Base-by-base conservation (phyloP, 2,888 invertebrate genomes). In the Ectemnius cavifrons region DNA sequence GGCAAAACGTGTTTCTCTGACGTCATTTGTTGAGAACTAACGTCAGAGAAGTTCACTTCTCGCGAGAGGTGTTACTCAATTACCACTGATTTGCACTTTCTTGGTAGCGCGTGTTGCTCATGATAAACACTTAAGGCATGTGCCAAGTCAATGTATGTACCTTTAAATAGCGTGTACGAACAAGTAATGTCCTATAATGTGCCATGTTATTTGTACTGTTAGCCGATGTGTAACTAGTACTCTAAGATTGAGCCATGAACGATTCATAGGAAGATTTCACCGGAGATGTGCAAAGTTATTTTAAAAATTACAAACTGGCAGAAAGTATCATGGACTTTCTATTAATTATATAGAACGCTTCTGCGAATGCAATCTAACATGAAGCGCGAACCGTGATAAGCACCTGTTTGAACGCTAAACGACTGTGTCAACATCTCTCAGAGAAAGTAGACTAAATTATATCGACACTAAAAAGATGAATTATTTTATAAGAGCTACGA, bases 71-170 rank as follows among this genome's bases (percentile, higher is more conserved):
- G 63, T 11, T 5, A 67, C 71, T 74, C 68, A 63, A 75, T 77
- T 77, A 77, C 67, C 67, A 47, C 56, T 52, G 18, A 8, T 70
- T 75, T 52, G 56, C 69, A 47, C 64, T 45, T 72, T 45, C 62
- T 59, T 62, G 61, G 16, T 77, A 75, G 71, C 27, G 63, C 13
- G 58, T 56, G 64, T 47, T 71, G 68, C 59, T 63, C 37, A 37
- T 8, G 37, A 1, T 11, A 37, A 37, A 37, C 11, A 11, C 37
- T 37, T 37, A 37, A 37, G 11, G 37, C 4, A 11, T 37, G 2
- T 37, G 37, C 8, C 11, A 37, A 37, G 1, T 6, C 8, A 37
- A 37, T 37, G 8, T 37, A 37, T 37, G 37, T 37, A 6, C 37
- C 37, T 37, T 37, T 37, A 37, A 37, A 6, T 37, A 37, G 37